phyloP scores from a whole-genome alignment of 2,113 vertebrate genomes.

The Tricholaema leucomelas region DNA sequence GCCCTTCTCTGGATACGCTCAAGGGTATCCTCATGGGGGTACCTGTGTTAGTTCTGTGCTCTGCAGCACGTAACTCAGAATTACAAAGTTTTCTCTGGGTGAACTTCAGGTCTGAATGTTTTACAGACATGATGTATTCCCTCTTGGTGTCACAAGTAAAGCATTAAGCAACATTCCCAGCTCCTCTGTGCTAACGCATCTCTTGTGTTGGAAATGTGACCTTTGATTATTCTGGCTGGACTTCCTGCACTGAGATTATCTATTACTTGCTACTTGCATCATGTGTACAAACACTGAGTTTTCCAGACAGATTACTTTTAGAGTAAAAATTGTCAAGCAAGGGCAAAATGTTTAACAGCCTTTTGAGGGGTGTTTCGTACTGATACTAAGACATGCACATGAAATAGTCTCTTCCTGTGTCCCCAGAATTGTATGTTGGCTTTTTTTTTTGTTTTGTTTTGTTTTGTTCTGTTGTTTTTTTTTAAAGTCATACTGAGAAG shows the following conservation, averaged over 20 bases:
- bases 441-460: no score
- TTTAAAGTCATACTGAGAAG: no score
- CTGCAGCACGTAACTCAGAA: background rate
- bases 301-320: background rate
- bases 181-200: background rate
- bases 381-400: background rate
- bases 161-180: background rate
- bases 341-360: background rate
- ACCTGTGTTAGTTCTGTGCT: background rate
- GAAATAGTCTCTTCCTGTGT: background rate
- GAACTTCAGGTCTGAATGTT: background rate
- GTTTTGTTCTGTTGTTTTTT: no score
- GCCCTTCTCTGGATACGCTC: no score
- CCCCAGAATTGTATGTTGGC: no score
- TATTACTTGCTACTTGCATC: background rate
- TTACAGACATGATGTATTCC: background rate
- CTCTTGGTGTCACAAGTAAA: background rate
- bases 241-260: background rate
- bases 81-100: slow-evolving; percentile 8
- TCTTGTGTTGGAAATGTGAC: background rate
- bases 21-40: background rate
- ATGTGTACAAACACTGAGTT: background rate
- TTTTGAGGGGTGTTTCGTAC: background rate
- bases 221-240: background rate
- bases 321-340: background rate